Base-by-base conservation (phyloP, 2,113 vertebrate genomes). In the Clarias batrachus region DNA sequence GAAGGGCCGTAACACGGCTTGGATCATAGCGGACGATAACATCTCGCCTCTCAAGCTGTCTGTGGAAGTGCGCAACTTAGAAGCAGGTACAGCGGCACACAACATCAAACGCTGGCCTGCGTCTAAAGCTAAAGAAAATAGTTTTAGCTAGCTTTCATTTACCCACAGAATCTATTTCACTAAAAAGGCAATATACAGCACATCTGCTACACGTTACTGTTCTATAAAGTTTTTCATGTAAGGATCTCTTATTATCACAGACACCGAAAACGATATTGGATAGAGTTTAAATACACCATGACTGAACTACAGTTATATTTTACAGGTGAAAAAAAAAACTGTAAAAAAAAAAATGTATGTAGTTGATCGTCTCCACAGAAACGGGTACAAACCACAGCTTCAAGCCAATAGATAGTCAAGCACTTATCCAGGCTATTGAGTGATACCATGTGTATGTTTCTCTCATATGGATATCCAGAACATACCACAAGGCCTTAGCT, bases 21-120 rank as follows among this genome's bases (percentile, higher is more conserved):
- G 98, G 97, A 88, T 96, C 0, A 81, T 96, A 0, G 98, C 97
- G 0, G 98, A 97, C 0, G 97, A 98, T 78, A 97, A 96, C 76
- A 98, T 99, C 87, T 97, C 97, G 0, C 98, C 98, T 54, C 97
- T 98, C 59, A 99, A 97, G 86, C 95, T 99, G 19, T 99, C 98
- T 0, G 98, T 99, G 93, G 98, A 99, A 95, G 97, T 99, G 59
- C 94, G 96, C 0, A 96, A 92, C 79, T 94, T 99, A 91, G 97
- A 98, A 88, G 96, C 97, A 91, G 98, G 98, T 99, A 94, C 89
- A 92, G 23, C 30, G 16, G 25, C 16, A 66, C 62, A 82, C 48
- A 66, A 79, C 21, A 21, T 10, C 21, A 33, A 60, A 80, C 77
- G 12, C 0, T 41, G 56, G 17, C 30, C 30, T 62, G 30, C 78